These are phyloP conservation scores for Himalopsyche japonica DNA, from an alignment of 2,888 invertebrate species.

Conservation along the genomic window DNA sequence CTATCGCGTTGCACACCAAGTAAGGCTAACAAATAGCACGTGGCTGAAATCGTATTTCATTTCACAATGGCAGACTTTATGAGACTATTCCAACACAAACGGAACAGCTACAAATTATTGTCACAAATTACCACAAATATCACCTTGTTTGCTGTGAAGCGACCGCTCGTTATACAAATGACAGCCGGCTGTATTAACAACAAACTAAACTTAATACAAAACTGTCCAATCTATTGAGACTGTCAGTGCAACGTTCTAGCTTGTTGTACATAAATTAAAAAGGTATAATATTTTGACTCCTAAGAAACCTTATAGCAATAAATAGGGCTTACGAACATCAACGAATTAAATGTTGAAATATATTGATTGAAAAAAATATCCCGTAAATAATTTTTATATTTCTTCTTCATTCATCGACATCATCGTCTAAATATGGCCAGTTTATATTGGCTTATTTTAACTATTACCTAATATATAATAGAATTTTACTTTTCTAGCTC, in stretches of 20 bases:
- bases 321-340: not conserved
- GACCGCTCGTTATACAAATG: not conserved
- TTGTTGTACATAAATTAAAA: not conserved
- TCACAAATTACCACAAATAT: slow-evolving; percentile 13
- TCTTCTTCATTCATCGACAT: no score
- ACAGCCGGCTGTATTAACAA: not conserved
- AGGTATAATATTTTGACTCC: not conserved
- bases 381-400: no score
- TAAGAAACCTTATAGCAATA: not conserved
- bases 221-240: not conserved
- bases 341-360: no score
- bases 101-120: slow-evolving; percentile 2
- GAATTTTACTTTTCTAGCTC: no score
- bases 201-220: not conserved
- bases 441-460: no score
- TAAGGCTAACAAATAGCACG: not conserved
- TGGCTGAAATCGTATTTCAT: not conserved
- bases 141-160: not conserved
- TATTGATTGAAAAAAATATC: no score
- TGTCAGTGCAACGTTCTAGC: not conserved
- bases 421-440: no score
- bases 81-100: not conserved
- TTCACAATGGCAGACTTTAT: not conserved
- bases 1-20: not conserved
- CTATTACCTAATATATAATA: no score